phyloP scores from a whole-genome alignment of 2,888 invertebrate genomes.

The Thelaira solivaga region DNA sequence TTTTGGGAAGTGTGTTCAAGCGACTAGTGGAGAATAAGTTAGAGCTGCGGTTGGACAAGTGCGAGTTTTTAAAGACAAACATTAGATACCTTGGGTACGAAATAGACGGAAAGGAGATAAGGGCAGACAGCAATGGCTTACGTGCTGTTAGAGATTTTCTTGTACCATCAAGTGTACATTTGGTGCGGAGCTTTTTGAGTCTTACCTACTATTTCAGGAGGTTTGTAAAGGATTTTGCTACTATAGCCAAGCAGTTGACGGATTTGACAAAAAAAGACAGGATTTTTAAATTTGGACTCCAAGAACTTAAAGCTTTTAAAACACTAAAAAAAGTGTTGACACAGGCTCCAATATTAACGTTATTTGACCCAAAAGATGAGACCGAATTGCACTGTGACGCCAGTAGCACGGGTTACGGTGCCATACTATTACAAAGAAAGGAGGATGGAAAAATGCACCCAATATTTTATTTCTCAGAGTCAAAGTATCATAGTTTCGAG shows the following conservation, averaged over 20 bases:
- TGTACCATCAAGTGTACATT: neutral
- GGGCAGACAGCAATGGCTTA: neutral
- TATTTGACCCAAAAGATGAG: neutral
- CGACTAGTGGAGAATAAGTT: constrained; percentile 12
- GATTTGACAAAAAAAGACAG: neutral
- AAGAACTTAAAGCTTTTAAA: neutral
- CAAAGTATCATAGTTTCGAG: neutral
- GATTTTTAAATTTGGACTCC: neutral
- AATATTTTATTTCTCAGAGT: neutral
- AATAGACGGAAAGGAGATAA: constrained; percentile 30
- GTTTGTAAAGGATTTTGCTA: neutral
- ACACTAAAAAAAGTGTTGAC: neutral
- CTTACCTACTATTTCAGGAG: no score
- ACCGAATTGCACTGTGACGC: neutral
- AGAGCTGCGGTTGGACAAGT: constrained; percentile 44
- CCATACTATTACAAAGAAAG: neutral
- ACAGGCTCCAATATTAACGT: neutral
- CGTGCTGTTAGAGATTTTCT: neutral
- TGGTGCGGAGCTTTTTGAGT: neutral
- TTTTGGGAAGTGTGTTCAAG: constrained; percentile 29
- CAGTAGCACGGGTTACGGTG: neutral
- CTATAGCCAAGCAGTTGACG: neutral
- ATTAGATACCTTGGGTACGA: constrained; percentile 43
- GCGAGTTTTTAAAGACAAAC: constrained; percentile 29
- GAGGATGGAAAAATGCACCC: neutral